phyloP scores from a whole-genome alignment of 2,888 invertebrate species.

The Ichneumon xanthorius region DNA sequence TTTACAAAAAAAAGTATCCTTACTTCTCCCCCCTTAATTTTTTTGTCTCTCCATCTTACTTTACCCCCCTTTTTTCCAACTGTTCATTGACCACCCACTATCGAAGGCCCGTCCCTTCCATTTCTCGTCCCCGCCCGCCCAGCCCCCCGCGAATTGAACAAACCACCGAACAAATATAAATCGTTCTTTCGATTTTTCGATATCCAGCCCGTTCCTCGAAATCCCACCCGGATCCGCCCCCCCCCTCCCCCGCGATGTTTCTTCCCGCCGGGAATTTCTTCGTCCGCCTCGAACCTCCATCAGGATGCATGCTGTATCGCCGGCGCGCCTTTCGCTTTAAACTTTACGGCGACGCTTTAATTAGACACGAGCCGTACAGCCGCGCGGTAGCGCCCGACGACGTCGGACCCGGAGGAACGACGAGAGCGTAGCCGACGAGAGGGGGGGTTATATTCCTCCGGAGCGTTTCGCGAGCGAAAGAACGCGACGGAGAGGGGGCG shows the following conservation, averaged over 20 bases:
- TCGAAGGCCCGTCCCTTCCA: not conserved
- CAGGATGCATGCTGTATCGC: slow-evolving; percentile 48
- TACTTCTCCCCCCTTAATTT: too few relatives aligned
- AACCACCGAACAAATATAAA: not conserved
- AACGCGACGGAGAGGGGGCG: slow-evolving; percentile 1
- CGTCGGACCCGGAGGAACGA: slow-evolving; percentile 6
- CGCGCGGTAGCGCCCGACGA: not conserved
- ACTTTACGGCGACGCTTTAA: slow-evolving; percentile 58
- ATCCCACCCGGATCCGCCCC: not conserved
- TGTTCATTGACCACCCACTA: too few relatives aligned
- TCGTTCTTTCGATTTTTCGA: not conserved
- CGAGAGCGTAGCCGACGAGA: slow-evolving; percentile 11
- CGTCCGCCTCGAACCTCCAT: slow-evolving; percentile 21
- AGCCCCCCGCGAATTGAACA: not conserved
- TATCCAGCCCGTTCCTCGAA: not conserved
- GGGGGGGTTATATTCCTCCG: slow-evolving; percentile 18
- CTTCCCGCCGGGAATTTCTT: slow-evolving; percentile 36
- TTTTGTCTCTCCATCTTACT: too few relatives aligned
- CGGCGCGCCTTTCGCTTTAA: slow-evolving; percentile 26
- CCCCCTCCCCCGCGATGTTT: slow-evolving; percentile 9
- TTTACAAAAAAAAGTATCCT: too few relatives aligned
- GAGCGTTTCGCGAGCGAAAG: slow-evolving; percentile 17
- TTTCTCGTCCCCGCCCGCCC: too few relatives aligned
- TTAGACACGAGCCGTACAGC: slow-evolving; percentile 39
- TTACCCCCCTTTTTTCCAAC: too few relatives aligned